Base-by-base conservation (phyloP, 2,888 invertebrate genomes). In the Coenonympha glycerion region DNA sequence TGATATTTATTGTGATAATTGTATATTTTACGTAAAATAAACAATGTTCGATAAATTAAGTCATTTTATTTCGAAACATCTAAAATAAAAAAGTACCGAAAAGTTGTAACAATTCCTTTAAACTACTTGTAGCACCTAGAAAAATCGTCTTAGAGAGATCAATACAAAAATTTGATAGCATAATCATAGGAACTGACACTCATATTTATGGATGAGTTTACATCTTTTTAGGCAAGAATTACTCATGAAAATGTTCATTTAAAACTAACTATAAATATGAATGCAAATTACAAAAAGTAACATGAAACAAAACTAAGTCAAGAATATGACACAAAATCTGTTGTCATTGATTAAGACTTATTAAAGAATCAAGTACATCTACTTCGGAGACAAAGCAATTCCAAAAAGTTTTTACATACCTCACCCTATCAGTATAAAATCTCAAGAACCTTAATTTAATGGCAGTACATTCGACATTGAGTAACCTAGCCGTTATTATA, bases 121-220 rank as follows among this genome's bases (percentile, higher is more conserved):
- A 69, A 79, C 74, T 58, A 72, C 73, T 72, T 73, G 67, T 82
- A 84, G 82, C 83, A 84, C 82, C 82, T 82, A 83, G 72, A 76
- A 76, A 73, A 60, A 73, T 76, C 79, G 73, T 77, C 70, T 71
- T 71, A 69, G 75, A 55, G 75, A 55, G 55, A 80, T 80, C 74
- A 67, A 65, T 74, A 73, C 52, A 59, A 56, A 57, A 61, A 59
- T 55, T 56, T 53, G 46, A 55, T 53, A 57, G 28, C 22, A 34
- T 4, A 13, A 22, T n/a, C 9, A 58, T 65, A 73, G 68, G 67
- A 71, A 73, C 68, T 34, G 50, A 50, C 53, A 56, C 53, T 54
- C 52, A 55, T 59, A 56, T 56, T 56, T 47, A 53, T 53, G 26
- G 42, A 19, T 48, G 45, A 55, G 44, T 16, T 33, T 28, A 13